Evolutionary conservation across 2,888 invertebrate genomes (phyloP).

Genomic region (Limnephilus lunatus): DNA sequence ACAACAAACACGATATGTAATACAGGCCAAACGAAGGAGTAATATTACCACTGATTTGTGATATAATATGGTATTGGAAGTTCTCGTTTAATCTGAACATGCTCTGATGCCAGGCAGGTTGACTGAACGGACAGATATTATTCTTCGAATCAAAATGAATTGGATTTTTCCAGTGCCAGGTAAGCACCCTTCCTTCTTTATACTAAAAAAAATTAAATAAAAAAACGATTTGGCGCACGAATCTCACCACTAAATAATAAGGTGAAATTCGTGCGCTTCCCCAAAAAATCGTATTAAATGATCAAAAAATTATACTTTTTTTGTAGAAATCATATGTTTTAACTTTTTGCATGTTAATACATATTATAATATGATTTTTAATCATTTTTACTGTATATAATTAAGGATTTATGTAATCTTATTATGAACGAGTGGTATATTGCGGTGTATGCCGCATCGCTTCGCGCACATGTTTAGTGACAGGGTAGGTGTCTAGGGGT

Average conservation of each 20-base stretch:
- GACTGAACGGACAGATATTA: background rate
- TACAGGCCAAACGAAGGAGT: background rate
- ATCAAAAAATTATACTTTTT: background rate
- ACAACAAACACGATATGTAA: background rate
- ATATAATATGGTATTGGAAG: background rate
- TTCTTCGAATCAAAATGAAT: slow-evolving; percentile 71
- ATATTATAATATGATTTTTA: background rate
- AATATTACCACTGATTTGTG: slow-evolving; percentile 7
- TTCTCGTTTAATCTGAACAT: background rate
- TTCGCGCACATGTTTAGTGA: background rate
- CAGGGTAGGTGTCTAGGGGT: background rate
- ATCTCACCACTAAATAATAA: background rate
- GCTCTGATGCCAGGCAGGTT: background rate
- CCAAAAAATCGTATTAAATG: background rate
- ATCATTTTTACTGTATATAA: background rate
- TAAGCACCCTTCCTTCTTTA: slow-evolving; percentile 66
- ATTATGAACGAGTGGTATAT: background rate
- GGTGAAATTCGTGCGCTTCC: background rate
- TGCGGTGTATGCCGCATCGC: background rate
- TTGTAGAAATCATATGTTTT: background rate
- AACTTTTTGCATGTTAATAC: background rate
- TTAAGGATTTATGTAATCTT: background rate
- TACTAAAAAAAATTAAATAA: background rate
- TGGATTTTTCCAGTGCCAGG: slow-evolving; percentile 78
- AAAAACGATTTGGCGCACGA: background rate